These are phyloP conservation scores for Toxotes lorentzi DNA, from an alignment of 2,797 vertebrate species.

Conservation along the genomic window DNA sequence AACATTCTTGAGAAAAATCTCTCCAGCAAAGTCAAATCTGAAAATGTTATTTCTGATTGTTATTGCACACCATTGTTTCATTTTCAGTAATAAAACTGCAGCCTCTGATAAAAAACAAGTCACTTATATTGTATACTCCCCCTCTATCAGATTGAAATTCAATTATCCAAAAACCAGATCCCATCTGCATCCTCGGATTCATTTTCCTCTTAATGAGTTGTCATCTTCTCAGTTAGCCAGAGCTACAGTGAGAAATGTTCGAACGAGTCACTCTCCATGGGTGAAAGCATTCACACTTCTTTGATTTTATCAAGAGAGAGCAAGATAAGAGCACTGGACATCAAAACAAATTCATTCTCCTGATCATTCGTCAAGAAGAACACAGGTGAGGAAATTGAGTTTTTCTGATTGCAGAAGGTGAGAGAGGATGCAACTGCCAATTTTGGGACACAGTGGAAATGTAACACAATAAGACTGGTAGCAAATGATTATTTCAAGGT, in stretches of 20 bases:
- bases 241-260: constrained; percentile 57
- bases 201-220: constrained; percentile 77
- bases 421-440: constrained; percentile 42
- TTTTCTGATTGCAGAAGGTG: constrained; percentile 44
- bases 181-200: constrained; percentile 72
- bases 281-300: constrained; percentile 52
- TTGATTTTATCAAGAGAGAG: constrained; percentile 61
- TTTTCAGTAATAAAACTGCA: constrained; percentile 59
- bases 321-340: constrained; percentile 50
- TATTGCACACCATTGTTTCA: constrained; percentile 54
- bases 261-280: constrained; percentile 52
- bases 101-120: constrained; percentile 64
- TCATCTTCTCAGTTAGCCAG: constrained; percentile 63
- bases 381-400: constrained; percentile 50
- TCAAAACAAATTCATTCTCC: constrained; percentile 41
- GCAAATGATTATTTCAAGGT: constrained; percentile 40
- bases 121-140: constrained; percentile 65
- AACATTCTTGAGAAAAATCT: constrained; percentile 27
- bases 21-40: constrained; percentile 24
- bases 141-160: constrained; percentile 75
- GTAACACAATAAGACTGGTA: constrained; percentile 38
- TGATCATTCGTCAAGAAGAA: constrained; percentile 31
- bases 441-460: constrained; percentile 46
- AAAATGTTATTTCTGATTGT: constrained; percentile 52
- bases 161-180: constrained; percentile 73